phyloP scores from a whole-genome alignment of 1,140 invertebrate genomes.

The Nymphalis io region DNA sequence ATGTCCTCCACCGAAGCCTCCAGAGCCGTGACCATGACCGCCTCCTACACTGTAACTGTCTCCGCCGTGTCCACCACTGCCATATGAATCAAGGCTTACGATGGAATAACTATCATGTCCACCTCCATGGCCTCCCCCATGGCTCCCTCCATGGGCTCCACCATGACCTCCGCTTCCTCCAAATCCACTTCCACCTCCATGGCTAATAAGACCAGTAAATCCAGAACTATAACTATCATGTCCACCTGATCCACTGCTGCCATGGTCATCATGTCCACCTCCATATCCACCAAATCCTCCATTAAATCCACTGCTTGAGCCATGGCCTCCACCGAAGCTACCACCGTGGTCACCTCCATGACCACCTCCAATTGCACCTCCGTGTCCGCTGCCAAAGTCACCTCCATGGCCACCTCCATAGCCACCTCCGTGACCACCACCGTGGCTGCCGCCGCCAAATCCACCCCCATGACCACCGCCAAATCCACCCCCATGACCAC shows the following conservation, averaged over 20 bases:
- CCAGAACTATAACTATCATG: constrained; percentile 41
- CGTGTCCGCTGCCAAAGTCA: constrained; percentile 30
- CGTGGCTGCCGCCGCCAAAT: constrained; percentile 37
- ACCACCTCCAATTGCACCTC: constrained; percentile 39
- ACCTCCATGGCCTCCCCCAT: constrained; percentile 20
- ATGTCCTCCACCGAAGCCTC: constrained; percentile 35
- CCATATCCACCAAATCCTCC: constrained; percentile 36
- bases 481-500: constrained; percentile 37
- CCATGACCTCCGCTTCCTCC: constrained; percentile 37
- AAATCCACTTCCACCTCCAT: constrained; percentile 38
- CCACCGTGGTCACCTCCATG: constrained; percentile 35
- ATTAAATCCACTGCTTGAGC: constrained; percentile 28
- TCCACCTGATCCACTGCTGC: constrained; percentile 31
- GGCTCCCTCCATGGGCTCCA: constrained; percentile 22
- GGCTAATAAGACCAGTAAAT: constrained; percentile 13
- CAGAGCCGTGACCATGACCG: constrained; percentile 24
- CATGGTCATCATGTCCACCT: constrained; percentile 39
- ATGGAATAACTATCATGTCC: constrained; percentile 29
- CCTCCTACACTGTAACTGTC: constrained; percentile 34
- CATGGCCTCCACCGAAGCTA: constrained; percentile 35
- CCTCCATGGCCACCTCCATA: constrained; percentile 38
- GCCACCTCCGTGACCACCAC: constrained; percentile 36
- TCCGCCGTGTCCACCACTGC: constrained; percentile 24
- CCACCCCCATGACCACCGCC: constrained; percentile 37
- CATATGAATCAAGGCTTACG: constrained; percentile 3